Base-by-base conservation (phyloP, 2,888 invertebrate species). In the Maniola hyperantus region DNA sequence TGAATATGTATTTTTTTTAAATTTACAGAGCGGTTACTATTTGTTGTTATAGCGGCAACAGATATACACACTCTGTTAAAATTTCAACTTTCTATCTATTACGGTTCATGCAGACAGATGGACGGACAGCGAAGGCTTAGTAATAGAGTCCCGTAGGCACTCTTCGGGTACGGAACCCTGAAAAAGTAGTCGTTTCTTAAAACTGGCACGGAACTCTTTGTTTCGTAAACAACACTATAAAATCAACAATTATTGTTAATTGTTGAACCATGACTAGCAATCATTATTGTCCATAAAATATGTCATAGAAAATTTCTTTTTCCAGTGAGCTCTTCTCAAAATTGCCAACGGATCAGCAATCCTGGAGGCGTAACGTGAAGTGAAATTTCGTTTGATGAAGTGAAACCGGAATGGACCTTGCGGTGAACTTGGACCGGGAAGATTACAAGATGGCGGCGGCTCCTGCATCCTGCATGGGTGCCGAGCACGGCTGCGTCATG, bases 401-500 rank as follows among this genome's bases (percentile, higher is more conserved):
- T 69, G 66, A 76, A 75, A 70, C 67, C 65, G 71, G 61, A 73
- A 77, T 78, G 75, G 73, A 71, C 65, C 69, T 75, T 61, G 72
- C 73, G 64, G 74, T 74, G 58, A 73, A 70, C 53, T 72, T 73
- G 55, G 72, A 73, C 50, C 74, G 72, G 57, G 75, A 71, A 13
- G 72, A 76, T 54, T 71, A 61, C 73, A 84, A 83, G 74, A 91
- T 89, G 89, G 80, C 88, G 72, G 75, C 88, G 7, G 59, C 60
- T 8, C 81, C 88, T 0, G 87, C 88, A 6, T 91, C 91, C 58
- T 91, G 91, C 73, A 87, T 91, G 78, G 85, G 83, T 80, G 84
- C 87, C 26, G 91, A 89, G 66, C 84, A 91, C 76, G 92, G 92
- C 72, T 92, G 92, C 76, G 90, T 91, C 72, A 88, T 91, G 87